Conservation (phyloP, 2,797 vertebrate species). For the Chaetodon trifasciatus region DNA sequence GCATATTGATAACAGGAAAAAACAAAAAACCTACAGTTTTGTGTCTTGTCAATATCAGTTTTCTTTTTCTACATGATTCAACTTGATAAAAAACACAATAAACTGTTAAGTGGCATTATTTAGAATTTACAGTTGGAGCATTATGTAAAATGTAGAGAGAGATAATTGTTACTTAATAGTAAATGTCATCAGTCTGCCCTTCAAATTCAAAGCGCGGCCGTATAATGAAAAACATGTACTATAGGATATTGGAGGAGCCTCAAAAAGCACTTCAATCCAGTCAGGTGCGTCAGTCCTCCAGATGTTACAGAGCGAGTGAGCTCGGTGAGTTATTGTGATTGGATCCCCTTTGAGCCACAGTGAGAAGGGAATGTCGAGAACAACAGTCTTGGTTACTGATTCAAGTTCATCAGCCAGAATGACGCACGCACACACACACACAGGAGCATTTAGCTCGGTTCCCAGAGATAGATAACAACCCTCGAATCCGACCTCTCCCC, state of each 20-base stretch:
- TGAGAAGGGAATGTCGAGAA: slow-evolving; percentile 57
- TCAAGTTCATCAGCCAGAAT: slow-evolving; percentile 67
- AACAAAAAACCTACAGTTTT: too few species aligned
- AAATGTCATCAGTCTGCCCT: too few species aligned
- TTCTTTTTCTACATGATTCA: too few species aligned
- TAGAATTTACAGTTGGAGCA: not conserved
- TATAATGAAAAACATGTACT: not conserved
- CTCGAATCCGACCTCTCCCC: slow-evolving; percentile 29
- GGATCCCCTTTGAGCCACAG: slow-evolving; percentile 58
- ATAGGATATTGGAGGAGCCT: slow-evolving; percentile 14
- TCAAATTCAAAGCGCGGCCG: not conserved
- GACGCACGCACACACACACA: slow-evolving; percentile 62
- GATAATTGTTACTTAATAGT: too few species aligned
- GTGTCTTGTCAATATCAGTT: too few species aligned
- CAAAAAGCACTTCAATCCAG: slow-evolving; percentile 9
- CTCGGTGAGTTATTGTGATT: slow-evolving; percentile 48
- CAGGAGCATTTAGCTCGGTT: slow-evolving; percentile 27
- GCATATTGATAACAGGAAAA: too few species aligned
- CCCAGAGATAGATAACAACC: slow-evolving; percentile 54
- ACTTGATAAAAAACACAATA: not conserved
- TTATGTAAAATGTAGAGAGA: not conserved
- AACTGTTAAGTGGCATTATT: not conserved
- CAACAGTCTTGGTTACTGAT: slow-evolving; percentile 71
- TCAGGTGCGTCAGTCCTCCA: slow-evolving; percentile 36
- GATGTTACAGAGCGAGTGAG: slow-evolving; percentile 28